Base-by-base conservation (phyloP, 2,888 invertebrate species). In the Trypoxylon attenuatum region DNA sequence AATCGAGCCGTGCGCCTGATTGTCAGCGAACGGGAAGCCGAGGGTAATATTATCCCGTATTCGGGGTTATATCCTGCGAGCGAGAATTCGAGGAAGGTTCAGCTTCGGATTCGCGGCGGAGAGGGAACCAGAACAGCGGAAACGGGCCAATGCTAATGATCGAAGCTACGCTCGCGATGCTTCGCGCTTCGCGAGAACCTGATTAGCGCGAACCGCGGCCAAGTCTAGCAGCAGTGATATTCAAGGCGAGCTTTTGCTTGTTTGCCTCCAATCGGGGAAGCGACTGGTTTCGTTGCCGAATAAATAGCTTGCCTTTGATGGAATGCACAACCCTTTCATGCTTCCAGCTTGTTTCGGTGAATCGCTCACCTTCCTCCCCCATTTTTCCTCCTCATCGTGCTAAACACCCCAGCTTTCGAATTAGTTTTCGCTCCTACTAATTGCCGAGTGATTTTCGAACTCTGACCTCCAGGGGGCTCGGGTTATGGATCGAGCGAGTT, bases 221-320 rank as follows among this genome's bases (percentile, higher is more conserved):
- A 49, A 65, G 67, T 61, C 10, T 13, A 49, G 45, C 60, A 63
- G 64, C 69, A 69, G 58, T 55, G 73, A 66, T 73, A 73, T 69
- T 72, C 69, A 69, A 73, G 54, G 54, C 58, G 69, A 58, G 66
- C 69, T 72, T 58, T n/a, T 61, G 66, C 62, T 73, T 73, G 73
- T 61, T 69, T 61, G 62, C 57, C 60, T 67, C 49, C 69, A 46
- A 69, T 73, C 62, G 62, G 47, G 10, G 39, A 69, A 52, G 61
- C 61, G 47, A 29, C 58, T 23, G 39, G 69, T 51, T 54, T 43
- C 54, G n/a, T n/a, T n/a, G n/a, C n/a, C n/a, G n/a, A n/a, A 72
- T 64, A 55, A 65, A 55, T 60, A 65, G 69, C 46, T 23, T 52
- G 38, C 64, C 71, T 72, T 72, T 73, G 71, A 72, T 66, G 73